These are phyloP conservation scores for Campylomormyrus tamandua DNA, from an alignment of 2,113 vertebrate genomes.

Conservation along the genomic window DNA sequence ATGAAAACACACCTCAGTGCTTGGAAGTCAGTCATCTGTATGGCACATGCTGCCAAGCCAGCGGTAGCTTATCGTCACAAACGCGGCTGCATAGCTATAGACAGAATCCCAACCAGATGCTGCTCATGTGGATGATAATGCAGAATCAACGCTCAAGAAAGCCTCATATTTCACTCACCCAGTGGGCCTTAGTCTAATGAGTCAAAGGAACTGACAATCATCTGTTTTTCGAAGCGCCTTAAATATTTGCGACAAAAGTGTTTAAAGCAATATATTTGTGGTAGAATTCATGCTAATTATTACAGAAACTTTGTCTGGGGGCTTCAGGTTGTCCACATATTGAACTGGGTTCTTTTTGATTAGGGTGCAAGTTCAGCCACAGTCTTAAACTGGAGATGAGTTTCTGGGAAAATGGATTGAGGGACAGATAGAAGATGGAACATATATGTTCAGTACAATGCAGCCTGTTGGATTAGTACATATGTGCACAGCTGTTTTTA, in stretches of 20 bases:
- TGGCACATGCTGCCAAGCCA: slow-evolving; percentile 3
- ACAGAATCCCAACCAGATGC: background rate
- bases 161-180: background rate
- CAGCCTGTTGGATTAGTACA: slow-evolving; percentile 17
- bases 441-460: slow-evolving; percentile 36
- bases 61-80: background rate
- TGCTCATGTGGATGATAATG: background rate
- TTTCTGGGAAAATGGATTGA: background rate
- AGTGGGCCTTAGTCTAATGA: background rate
- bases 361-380: background rate
- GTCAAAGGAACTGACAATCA: background rate
- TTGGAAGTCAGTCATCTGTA: slow-evolving; percentile 1
- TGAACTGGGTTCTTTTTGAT: background rate
- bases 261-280: slow-evolving; percentile 45
- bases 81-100: background rate
- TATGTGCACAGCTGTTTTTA: background rate
- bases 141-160: background rate
- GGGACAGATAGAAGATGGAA: slow-evolving; percentile 32
- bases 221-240: background rate
- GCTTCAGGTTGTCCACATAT: background rate
- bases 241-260: background rate
- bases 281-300: slow-evolving; percentile 60
- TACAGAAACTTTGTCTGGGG: slow-evolving; percentile 36
- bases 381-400: background rate
- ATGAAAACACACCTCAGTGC: background rate